These are phyloP conservation scores for Zelostemma sp. DNA, from an alignment of 1,140 invertebrate genomes.

Conservation along the genomic window DNA sequence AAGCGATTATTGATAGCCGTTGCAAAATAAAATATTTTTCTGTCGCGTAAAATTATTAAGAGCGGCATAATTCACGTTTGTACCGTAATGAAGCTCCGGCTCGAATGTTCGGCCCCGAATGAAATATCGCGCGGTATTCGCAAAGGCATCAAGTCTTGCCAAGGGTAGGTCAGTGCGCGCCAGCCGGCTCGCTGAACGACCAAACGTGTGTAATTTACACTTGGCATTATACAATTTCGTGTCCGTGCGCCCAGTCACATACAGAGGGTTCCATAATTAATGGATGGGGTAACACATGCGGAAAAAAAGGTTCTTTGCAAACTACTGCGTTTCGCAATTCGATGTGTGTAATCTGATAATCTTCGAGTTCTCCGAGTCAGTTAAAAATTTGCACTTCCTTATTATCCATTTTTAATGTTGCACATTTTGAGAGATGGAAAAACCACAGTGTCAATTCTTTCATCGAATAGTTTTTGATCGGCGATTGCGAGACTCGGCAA, in stretches of 20 bases:
- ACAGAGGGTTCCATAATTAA: conserved; percentile 19
- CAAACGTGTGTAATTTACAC: conserved; percentile 22
- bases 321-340: no score
- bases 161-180: conserved; percentile 53
- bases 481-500: no score
- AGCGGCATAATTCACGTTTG: conserved; percentile 7
- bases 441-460: no score
- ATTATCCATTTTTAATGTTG: no score
- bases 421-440: no score
- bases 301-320: no score
- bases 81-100: conserved; percentile 8
- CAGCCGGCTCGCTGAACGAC: conserved; percentile 21
- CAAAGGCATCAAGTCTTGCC: conserved; percentile 35
- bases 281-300: conserved; percentile 14
- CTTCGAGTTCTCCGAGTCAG: no score
- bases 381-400: no score
- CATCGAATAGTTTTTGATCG: no score
- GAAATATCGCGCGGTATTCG: conserved; percentile 22
- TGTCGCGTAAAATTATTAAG: neutral
- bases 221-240: conserved; percentile 8
- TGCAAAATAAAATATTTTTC: conserved; percentile 1
- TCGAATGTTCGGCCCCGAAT: conserved; percentile 15
- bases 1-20: neutral
- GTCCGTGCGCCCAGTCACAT: conserved; percentile 12
- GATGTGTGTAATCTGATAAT: no score